Conservation (phyloP, 2,113 vertebrate genomes). For the Varanus salvator region DNA sequence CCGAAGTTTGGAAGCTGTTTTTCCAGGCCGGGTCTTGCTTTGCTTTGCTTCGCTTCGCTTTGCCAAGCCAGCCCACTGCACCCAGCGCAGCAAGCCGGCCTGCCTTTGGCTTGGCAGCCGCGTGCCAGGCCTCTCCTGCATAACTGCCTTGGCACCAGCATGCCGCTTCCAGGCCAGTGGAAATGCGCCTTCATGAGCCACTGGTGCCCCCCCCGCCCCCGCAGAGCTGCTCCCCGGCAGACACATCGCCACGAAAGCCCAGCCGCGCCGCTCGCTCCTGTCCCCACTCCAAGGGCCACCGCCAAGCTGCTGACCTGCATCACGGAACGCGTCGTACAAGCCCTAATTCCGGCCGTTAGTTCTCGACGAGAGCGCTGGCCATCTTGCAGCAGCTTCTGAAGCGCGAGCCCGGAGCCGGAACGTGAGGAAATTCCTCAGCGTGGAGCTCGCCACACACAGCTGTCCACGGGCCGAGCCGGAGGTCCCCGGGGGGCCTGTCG, state of each 20-base stretch:
- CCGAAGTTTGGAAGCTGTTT: background rate
- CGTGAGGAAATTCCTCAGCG: no score
- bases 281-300: background rate
- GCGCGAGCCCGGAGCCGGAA: background rate
- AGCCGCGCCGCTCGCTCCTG: background rate
- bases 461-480: no score
- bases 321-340: background rate
- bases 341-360: background rate
- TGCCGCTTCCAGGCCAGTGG: background rate
- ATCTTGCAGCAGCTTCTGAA: background rate
- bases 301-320: background rate
- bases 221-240: background rate
- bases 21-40: background rate
- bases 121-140: background rate
- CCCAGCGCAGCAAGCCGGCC: background rate
- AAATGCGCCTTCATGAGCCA: constrained; percentile 21
- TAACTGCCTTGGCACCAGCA: background rate
- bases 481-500: no score
- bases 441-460: no score
- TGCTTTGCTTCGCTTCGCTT: background rate
- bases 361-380: background rate
- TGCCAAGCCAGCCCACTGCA: background rate
- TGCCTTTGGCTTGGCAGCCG: background rate
- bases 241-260: constrained; percentile 20
- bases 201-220: background rate